These are phyloP conservation scores for Mayetiola destructor DNA, from an alignment of 2,888 invertebrate species.

Conservation along the genomic window DNA sequence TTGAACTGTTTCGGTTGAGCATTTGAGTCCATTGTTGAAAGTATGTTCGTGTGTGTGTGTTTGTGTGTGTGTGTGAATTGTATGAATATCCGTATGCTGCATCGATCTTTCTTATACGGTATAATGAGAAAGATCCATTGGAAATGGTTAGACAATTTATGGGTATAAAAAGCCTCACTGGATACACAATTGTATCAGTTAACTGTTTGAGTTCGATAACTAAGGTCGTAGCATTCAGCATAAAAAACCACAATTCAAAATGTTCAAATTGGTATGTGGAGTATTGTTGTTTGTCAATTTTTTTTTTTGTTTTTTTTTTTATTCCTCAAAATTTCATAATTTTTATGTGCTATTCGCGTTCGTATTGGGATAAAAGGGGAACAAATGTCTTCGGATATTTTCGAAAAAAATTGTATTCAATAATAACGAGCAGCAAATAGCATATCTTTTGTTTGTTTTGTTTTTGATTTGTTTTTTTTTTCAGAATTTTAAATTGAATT, in stretches of 20 bases:
- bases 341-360: background rate
- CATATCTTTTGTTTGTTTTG: background rate
- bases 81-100: too few species aligned
- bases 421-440: background rate
- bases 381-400: too few species aligned
- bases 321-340: background rate
- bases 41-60: background rate
- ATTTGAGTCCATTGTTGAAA: background rate
- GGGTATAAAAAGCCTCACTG: slow-evolving; percentile 7
- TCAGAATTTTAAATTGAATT: background rate
- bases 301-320: background rate
- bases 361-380: background rate
- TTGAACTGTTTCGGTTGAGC: too few species aligned
- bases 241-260: slow-evolving; percentile 22
- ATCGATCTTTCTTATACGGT: too few species aligned
- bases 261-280: slow-evolving; percentile 33
- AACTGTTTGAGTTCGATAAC: slow-evolving; percentile 10
- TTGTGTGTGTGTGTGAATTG: background rate
- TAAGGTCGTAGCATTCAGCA: slow-evolving; percentile 5
- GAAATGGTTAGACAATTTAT: slow-evolving; percentile 8
- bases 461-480: background rate
- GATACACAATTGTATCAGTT: slow-evolving; percentile 6
- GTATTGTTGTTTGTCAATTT: background rate
- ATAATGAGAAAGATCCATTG: background rate
- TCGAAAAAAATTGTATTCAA: too few species aligned